Evolutionary conservation across 1,140 invertebrate species (phyloP).

Genomic region (Caerostris darwini): DNA sequence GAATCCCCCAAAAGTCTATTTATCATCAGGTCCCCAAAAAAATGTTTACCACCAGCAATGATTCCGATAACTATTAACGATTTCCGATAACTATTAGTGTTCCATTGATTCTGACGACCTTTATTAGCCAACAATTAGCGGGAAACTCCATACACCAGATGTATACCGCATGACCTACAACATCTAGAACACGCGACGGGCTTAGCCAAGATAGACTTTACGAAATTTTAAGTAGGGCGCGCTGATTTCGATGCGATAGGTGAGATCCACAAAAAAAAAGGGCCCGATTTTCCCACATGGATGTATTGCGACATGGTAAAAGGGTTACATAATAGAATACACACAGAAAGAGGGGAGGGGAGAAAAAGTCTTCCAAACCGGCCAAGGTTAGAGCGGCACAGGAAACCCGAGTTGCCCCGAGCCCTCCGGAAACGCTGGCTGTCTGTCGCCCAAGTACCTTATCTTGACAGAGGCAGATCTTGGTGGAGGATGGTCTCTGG

Average conservation of each 20-base stretch:
- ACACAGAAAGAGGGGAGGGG: not conserved
- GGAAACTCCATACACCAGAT: too few relatives aligned
- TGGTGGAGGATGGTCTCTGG: not conserved
- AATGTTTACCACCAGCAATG: too few relatives aligned
- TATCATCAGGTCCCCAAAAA: too few relatives aligned
- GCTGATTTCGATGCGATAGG: not conserved
- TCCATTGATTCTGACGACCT: too few relatives aligned
- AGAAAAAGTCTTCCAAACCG: not conserved
- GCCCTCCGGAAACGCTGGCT: slow-evolving; percentile 48
- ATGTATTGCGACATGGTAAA: not conserved
- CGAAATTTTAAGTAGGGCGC: not conserved
- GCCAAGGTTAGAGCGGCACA: slow-evolving; percentile 42
- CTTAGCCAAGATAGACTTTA: not conserved
- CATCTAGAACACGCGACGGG: not conserved
- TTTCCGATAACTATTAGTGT: too few relatives aligned
- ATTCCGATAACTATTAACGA: too few relatives aligned
- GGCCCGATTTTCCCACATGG: slow-evolving; percentile 27
- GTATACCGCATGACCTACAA: too few relatives aligned
- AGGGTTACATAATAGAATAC: slow-evolving; percentile 33
- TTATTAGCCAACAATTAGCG: too few relatives aligned
- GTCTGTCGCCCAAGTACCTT: not conserved
- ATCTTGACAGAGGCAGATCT: slow-evolving; percentile 12
- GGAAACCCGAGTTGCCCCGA: slow-evolving; percentile 46
- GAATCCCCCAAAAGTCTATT: too few relatives aligned
- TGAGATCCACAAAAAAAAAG: not conserved